These are phyloP conservation scores for Heliconius charithonia DNA, from an alignment of 2,888 invertebrate genomes.

Conservation along the genomic window DNA sequence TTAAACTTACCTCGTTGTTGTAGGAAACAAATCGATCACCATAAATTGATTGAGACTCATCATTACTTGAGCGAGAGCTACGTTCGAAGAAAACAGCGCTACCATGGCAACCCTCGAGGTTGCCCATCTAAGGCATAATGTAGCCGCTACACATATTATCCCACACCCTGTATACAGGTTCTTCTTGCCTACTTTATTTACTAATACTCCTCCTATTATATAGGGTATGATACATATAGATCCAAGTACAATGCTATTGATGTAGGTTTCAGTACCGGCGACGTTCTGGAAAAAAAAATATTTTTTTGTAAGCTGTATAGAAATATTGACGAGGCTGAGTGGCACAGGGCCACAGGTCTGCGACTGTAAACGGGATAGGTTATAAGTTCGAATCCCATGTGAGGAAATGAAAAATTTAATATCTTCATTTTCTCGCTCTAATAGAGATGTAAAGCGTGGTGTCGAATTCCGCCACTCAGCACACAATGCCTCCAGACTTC, in stretches of 20 bases:
- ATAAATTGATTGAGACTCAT: slow-evolving; percentile 58
- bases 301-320: background rate
- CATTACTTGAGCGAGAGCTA: slow-evolving; percentile 59
- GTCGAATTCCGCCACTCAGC: no score
- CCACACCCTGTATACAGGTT: slow-evolving; percentile 54
- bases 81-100: slow-evolving; percentile 59
- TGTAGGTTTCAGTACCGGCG: slow-evolving; percentile 60
- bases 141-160: slow-evolving; percentile 50
- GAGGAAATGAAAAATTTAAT: no score
- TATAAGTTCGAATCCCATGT: no score
- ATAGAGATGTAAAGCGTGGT: no score
- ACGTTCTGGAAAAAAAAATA: slow-evolving; percentile 51
- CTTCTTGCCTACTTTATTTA: slow-evolving; percentile 64
- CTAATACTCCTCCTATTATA: slow-evolving; percentile 56
- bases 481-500: no score
- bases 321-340: no score
- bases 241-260: slow-evolving; percentile 62
- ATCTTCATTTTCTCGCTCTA: no score
- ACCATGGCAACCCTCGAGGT: slow-evolving; percentile 60
- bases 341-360: no score
- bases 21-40: slow-evolving; percentile 62
- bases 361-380: no score
- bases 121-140: slow-evolving; percentile 60
- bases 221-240: slow-evolving; percentile 54
- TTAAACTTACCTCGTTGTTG: slow-evolving; percentile 58